These are phyloP conservation scores for Gymnothorax reevesii DNA, from an alignment of 2,797 vertebrate species.

Conservation along the genomic window DNA sequence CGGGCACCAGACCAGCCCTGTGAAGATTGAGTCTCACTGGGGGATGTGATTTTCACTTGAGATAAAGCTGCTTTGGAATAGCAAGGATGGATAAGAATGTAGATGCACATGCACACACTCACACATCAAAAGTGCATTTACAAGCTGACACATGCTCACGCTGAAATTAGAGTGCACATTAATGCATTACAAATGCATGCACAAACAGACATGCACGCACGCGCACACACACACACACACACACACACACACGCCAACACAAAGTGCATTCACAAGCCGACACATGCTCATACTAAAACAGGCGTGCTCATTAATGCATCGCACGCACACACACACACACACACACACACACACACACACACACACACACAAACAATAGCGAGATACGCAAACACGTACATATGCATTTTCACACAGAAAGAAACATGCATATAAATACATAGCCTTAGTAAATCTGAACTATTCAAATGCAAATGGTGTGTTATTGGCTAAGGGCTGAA, in stretches of 20 bases:
- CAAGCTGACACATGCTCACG: too few relatives aligned
- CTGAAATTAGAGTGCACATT: background rate
- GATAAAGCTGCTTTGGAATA: background rate
- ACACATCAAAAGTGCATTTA: too few relatives aligned
- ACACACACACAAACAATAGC: background rate
- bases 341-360: constrained; percentile 1
- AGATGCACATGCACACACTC: background rate
- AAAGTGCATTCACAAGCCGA: background rate
- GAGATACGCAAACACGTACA: background rate
- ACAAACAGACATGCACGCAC: background rate
- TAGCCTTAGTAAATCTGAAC: background rate
- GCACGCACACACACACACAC: background rate
- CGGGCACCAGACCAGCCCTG: background rate
- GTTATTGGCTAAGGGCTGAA: constrained; percentile 2
- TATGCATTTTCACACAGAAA: background rate
- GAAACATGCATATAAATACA: background rate
- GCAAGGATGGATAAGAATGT: background rate
- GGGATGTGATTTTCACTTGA: constrained; percentile 3
- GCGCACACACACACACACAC: background rate
- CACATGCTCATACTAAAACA: background rate
- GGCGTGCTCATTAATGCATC: too few relatives aligned
- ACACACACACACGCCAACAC: too few relatives aligned
- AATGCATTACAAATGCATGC: background rate
- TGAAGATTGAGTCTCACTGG: background rate
- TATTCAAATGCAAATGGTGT: background rate